A percentile compares a stretch with the other conserved stretches of the same genome.
Evolutionary conservation across 2,113 vertebrate species (phyloP).

Genomic region (Phylloscopus whistleri): DNA sequence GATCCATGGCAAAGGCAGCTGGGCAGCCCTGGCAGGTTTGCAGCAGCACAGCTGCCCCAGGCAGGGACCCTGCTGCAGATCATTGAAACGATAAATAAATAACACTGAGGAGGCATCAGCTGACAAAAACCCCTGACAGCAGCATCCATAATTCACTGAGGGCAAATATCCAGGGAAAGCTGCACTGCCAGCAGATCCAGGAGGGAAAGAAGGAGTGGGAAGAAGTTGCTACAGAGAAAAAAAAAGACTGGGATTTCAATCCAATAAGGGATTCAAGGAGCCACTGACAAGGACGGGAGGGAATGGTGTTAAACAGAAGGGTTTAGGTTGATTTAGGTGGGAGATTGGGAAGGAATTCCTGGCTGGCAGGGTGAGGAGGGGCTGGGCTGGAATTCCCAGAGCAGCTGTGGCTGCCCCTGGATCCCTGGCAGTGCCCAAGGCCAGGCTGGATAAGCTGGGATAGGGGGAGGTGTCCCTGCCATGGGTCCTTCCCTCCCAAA

Average conservation of each 20-base stretch:
- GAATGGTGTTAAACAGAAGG: background rate
- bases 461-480: background rate
- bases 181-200: background rate
- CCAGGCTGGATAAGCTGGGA: background rate
- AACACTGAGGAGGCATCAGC: background rate
- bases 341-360: background rate
- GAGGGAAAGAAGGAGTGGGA: rapidly evolving
- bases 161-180: background rate
- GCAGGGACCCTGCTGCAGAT: background rate
- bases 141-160: background rate
- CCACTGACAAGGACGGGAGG: background rate
- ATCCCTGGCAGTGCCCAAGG: background rate
- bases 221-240: background rate
- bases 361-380: background rate
- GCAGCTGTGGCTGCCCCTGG: background rate
- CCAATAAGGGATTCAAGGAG: background rate
- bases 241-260: rapidly evolving
- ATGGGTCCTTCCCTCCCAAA: background rate
- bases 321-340: background rate
- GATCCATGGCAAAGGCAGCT: background rate
- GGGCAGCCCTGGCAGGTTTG: background rate
- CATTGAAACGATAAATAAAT: background rate
- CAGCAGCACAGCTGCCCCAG: background rate
- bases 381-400: background rate
- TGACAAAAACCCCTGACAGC: background rate